Evolutionary conservation across 2,113 vertebrate species (phyloP), one percentile per base, ranked within the genome.

Genomic region (Aegithalos caudatus): DNA sequence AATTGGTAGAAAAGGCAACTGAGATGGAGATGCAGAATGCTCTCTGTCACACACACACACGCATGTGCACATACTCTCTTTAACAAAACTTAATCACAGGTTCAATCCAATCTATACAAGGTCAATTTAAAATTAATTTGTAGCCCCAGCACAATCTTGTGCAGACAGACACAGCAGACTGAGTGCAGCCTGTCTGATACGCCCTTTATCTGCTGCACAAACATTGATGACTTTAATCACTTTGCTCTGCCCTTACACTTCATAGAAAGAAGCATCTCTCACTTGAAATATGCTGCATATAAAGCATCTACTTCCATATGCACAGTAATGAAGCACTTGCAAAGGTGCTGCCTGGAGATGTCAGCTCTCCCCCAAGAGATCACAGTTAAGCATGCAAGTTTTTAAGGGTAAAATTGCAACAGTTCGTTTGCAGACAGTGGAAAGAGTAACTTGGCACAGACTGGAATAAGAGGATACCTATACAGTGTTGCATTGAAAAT

Each of bases 161-260:
- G 53, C 6, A 86, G 66, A 65, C 21, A 87, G 51, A 79, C 44
- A 29, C 2, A 54, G 19, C 14, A 84, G 65, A 53, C 47, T 29
- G 67, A 66, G 44, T 23, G 81, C 50, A 78, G 88, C 27, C 84
- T 76, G 77, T 25, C 69, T 82, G 76, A 66, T 40, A 69, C 0
- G 1, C 56, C 64, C 74, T 87, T 92, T 69, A 94, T 65, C 67
- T 86, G 62, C 88, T 69, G 70, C 57, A 92, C 54, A 76, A 84
- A 84, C 84, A 91, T 57, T 86, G 81, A 96, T 66, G 65, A 66
- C 91, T 96, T 78, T 44, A 89, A 91, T 85, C 83, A 82, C 92
- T 96, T 81, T 69, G 57, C 71, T 87, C 82, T 90, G 91, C 84
- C 78, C 89, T 93, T 91, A 81, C 47, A 80, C 66, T 83, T 73